Percentiles rank a stretch among this genome's conserved stretches.
Evolutionary conservation across 1,140 invertebrate genomes (phyloP).

Genomic region (Prorops nasuta): DNA sequence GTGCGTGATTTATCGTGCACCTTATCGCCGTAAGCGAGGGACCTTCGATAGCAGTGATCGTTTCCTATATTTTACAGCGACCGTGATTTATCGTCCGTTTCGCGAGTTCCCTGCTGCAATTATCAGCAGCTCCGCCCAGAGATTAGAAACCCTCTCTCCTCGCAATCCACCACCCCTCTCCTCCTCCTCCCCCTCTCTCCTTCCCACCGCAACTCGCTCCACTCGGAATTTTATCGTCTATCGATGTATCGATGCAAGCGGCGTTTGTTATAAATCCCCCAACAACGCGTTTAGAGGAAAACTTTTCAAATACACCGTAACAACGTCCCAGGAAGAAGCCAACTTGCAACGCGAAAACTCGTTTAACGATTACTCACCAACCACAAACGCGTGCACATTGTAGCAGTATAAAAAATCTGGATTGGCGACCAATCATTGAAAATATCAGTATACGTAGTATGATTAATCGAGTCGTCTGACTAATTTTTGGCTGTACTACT

Average conservation of each 20-base stretch:
- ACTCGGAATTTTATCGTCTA: background rate
- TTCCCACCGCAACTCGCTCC: background rate
- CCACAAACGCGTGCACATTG: too few relatives aligned
- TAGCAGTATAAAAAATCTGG: too few relatives aligned
- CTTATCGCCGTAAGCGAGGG: constrained; percentile 30
- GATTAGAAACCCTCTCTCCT: constrained; percentile 25
- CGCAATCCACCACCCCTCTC: constrained; percentile 18
- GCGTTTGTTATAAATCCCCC: background rate
- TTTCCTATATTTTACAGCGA: constrained; percentile 35
- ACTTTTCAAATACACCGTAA: background rate
- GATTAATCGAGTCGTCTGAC: too few relatives aligned
- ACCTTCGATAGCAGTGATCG: constrained; percentile 33
- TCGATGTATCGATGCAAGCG: background rate
- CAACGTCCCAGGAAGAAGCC: too few relatives aligned
- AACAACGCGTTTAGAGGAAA: background rate
- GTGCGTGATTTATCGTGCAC: constrained; percentile 28
- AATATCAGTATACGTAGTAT: too few relatives aligned
- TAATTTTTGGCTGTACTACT: too few relatives aligned
- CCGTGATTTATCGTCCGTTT: constrained; percentile 34
- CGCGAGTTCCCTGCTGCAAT: constrained; percentile 30
- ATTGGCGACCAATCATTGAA: too few relatives aligned
- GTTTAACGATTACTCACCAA: too few relatives aligned
- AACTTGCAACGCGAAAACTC: too few relatives aligned
- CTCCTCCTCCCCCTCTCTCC: too few relatives aligned
- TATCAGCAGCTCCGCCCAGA: constrained; percentile 33